These are phyloP conservation scores for Lottia scabra DNA, from an alignment of 2,888 invertebrate genomes.

Conservation along the genomic window DNA sequence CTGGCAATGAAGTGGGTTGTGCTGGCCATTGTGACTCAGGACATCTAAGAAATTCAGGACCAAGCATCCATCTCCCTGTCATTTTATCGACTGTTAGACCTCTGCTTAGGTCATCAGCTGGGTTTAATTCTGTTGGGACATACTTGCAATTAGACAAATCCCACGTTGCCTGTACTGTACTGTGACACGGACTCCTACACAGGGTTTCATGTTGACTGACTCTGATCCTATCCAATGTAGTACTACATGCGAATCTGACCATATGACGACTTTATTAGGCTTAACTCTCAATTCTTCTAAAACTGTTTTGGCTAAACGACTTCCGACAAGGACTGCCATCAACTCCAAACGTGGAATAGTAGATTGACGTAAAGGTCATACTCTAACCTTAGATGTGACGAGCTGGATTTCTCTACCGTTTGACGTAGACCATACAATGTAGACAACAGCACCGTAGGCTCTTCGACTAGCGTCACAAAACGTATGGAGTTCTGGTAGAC, in stretches of 20 bases:
- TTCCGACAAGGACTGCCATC: slow-evolving; percentile 12
- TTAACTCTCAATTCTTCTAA: background rate
- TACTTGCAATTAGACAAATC: background rate
- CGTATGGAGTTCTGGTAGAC: slow-evolving; percentile 2
- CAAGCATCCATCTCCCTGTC: slow-evolving; percentile 9
- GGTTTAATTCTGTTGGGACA: slow-evolving; percentile 16
- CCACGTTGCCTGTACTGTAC: slow-evolving; percentile 14
- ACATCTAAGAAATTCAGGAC: slow-evolving; percentile 13
- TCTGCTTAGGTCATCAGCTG: slow-evolving; percentile 21
- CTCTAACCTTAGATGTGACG: slow-evolving; percentile 11
- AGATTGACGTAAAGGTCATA: slow-evolving; percentile 9
- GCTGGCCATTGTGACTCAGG: slow-evolving; percentile 7
- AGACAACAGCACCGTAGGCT: slow-evolving; percentile 6
- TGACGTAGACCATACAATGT: background rate
- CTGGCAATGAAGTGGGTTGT: background rate
- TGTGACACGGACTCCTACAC: slow-evolving; percentile 17
- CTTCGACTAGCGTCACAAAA: slow-evolving; percentile 5
- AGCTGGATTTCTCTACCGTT: background rate
- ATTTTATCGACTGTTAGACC: slow-evolving; percentile 16
- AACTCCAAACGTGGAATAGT: slow-evolving; percentile 13
- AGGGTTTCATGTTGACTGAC: slow-evolving; percentile 8
- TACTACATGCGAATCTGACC: slow-evolving; percentile 3
- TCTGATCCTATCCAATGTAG: slow-evolving; percentile 21
- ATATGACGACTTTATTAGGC: background rate
- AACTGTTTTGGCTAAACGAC: slow-evolving; percentile 11